phyloP scores from a whole-genome alignment of 2,113 vertebrate genomes.

The Recurvirostra avosetta region DNA sequence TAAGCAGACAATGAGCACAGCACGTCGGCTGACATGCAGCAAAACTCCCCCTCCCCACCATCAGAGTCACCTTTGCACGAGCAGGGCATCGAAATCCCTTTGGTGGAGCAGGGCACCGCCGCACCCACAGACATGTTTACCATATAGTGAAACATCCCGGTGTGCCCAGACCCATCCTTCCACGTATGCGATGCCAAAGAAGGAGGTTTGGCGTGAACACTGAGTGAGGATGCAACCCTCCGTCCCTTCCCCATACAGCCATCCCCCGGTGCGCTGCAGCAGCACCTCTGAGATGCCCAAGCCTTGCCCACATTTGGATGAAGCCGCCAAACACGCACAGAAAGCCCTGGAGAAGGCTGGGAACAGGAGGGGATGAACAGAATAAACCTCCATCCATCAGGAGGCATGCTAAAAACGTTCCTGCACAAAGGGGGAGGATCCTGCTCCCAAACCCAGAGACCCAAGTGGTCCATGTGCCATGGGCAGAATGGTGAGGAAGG shows the following conservation, averaged over 20 bases:
- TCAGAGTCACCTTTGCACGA: background rate
- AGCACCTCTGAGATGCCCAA: background rate
- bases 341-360: background rate
- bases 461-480: no score
- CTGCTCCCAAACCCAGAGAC: background rate
- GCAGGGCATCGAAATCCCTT: background rate
- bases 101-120: background rate
- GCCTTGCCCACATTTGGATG: background rate
- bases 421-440: background rate
- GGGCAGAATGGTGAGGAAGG: no score
- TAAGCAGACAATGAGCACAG: background rate
- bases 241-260: background rate
- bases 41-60: background rate
- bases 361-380: background rate
- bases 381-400: background rate
- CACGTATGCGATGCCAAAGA: background rate
- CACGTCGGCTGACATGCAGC: background rate
- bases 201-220: background rate
- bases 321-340: background rate
- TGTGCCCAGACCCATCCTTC: background rate
- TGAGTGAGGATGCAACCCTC: background rate
- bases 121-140: background rate
- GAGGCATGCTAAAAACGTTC: background rate
- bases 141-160: fast-evolving
- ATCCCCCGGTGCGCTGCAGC: fast-evolving